phyloP scores from a whole-genome alignment of 2,888 invertebrate genomes.

The Ecdyonurus torrentis region DNA sequence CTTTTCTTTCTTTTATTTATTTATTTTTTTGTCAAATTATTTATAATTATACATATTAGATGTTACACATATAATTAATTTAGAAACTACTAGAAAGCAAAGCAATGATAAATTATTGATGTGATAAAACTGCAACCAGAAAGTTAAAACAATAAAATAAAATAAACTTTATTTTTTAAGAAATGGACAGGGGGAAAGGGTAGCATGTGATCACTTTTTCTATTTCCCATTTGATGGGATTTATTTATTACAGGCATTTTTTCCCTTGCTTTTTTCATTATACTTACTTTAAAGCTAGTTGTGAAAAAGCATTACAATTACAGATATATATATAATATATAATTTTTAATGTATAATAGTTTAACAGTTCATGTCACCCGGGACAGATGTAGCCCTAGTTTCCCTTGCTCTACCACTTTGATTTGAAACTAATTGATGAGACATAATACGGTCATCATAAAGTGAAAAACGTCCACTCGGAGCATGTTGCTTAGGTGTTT shows the following conservation, averaged over 20 bases:
- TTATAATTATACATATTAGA: too few species aligned
- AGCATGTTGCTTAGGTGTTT: conserved; percentile 64
- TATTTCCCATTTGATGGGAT: neutral
- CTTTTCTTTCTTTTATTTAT: too few species aligned
- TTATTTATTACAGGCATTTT: neutral
- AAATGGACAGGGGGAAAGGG: neutral
- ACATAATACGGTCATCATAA: conserved; percentile 83
- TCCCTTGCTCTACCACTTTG: neutral
- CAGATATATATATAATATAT: too few species aligned
- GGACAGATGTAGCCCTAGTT: neutral
- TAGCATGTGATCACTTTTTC: neutral
- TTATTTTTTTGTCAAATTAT: too few species aligned
- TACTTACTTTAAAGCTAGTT: neutral
- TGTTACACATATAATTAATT: too few species aligned
- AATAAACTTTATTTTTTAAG: too few species aligned
- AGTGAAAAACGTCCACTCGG: conserved; percentile 51
- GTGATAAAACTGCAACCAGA: neutral
- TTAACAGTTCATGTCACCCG: conserved; percentile 1
- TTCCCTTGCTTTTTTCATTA: too few species aligned
- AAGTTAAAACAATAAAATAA: too few species aligned
- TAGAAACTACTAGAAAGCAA: too few species aligned
- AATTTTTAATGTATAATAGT: neutral
- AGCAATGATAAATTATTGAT: too few species aligned
- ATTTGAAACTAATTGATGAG: conserved; percentile 16
- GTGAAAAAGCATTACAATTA: neutral